Evolutionary conservation across 2,797 vertebrate genomes (phyloP).

Genomic region (Mus spretus): DNA sequence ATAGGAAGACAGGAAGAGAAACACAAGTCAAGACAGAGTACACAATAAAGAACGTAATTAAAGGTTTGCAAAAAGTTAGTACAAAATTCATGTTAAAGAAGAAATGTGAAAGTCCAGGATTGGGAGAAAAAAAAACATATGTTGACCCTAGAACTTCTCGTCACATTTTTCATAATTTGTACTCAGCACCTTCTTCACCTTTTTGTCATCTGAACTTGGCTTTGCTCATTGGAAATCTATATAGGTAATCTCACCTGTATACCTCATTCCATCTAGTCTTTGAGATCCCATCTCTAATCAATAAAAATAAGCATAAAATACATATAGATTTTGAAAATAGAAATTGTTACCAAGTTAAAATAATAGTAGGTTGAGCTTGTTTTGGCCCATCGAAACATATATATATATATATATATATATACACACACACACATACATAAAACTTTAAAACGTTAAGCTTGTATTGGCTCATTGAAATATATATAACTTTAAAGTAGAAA

Average conservation of each 20-base stretch:
- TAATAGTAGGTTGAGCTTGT: neutral
- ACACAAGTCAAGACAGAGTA: neutral
- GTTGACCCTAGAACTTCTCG: neutral
- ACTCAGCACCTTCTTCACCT: neutral
- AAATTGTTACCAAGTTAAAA: neutral
- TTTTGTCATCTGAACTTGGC: neutral
- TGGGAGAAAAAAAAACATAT: neutral
- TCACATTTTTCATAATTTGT: neutral
- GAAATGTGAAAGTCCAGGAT: neutral
- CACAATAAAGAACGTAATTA: neutral
- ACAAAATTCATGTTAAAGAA: neutral
- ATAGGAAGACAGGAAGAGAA: neutral
- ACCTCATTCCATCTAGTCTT: neutral
- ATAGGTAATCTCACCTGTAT: neutral
- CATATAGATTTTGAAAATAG: neutral
- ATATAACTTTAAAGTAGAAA: neutral
- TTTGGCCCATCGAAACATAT: neutral
- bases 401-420: too few relatives aligned
- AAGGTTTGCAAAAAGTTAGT: neutral
- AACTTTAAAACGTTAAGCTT: neutral
- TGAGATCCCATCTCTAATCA: neutral
- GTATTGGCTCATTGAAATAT: constrained; percentile 21
- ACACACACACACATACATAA: too few relatives aligned
- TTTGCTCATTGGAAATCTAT: neutral
- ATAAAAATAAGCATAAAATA: neutral